Conservation (phyloP, 2,113 vertebrate species). For the Dryoscopus gambensis region DNA sequence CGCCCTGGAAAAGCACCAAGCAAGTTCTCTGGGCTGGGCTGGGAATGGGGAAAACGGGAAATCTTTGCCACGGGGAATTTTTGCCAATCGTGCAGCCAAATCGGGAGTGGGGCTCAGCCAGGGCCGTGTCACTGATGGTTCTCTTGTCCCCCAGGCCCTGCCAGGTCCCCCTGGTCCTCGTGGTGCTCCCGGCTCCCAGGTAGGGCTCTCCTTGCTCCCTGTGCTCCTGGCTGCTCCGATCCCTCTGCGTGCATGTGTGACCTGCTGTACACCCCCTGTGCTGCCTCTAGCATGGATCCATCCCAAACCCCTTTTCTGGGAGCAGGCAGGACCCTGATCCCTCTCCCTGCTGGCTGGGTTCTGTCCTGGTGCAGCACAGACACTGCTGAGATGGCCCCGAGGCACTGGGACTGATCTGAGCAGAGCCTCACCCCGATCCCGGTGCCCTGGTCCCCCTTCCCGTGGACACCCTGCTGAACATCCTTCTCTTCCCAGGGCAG, state of each 20-base stretch:
- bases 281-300: not conserved
- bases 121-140: rapidly evolving
- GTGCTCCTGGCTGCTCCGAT: rapidly evolving
- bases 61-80: not conserved
- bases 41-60: rapidly evolving
- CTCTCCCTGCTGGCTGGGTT: not conserved
- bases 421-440: not conserved
- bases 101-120: not conserved
- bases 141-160: constrained; percentile 70
- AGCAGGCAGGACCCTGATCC: not conserved
- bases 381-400: rapidly evolving
- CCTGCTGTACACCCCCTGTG: not conserved
- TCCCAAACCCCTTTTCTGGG: not conserved
- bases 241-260: not conserved
- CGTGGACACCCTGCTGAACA: not conserved
- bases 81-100: not conserved
- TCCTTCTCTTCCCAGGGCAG: constrained; percentile 73
- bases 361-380: not conserved
- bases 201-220: not conserved
- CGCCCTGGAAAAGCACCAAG: rapidly evolving
- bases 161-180: constrained; percentile 75
- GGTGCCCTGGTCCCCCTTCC: not conserved
- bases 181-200: constrained; percentile 78
- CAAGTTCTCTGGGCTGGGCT: not conserved
- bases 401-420: rapidly evolving